Base-by-base conservation (phyloP, 2,797 vertebrate genomes). In the Sebastolobus altivelis region DNA sequence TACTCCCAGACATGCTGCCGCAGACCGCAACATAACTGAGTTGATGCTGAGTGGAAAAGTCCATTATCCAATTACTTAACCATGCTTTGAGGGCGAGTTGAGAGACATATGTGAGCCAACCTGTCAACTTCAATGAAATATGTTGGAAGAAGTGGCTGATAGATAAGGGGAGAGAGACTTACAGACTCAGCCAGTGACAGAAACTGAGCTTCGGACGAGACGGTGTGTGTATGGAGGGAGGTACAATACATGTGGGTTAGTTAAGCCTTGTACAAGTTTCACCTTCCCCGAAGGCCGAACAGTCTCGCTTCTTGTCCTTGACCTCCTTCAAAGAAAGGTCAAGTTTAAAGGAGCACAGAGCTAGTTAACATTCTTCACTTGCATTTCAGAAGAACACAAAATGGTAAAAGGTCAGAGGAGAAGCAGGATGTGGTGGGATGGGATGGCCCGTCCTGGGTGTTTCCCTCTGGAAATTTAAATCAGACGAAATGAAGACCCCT, bases 31-130 rank as follows among this genome's bases (percentile, higher is more conserved):
- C 85, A 88, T 93, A 87, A 91, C 88, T 89, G 78, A 90, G 89
- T 62, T 73, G 87, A 93, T 87, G 80, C 88, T 83, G 88, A 91
- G 89, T 86, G 87, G 88, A 90, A 91, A 88, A 89, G 85, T 87
- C 84, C 73, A 90, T 92, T 85, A 92, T 92, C 89, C 84, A 94
- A 94, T 93, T 91, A 91, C 84, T 83, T 82, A 88, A 89, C 85
- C 89, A 76, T 72, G 80, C 79, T 87, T 80, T 86, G 88, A 89
- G 88, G 80, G 80, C 1, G 87, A 90, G 89, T 79, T 86, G 92
- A 92, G 89, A 92, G 92, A 93, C 86, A 71, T 18, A 81, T 88
- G 90, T 84, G 88, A 94, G 90, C 87, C 89, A 91, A 90, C 80
- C 91, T 88, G 91, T 92, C 91, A 85, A 37, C 84, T 77, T 93